A percentile compares a stretch with the other conserved stretches of the same genome.
Conservation (phyloP, 2,113 vertebrate genomes). For the Heterotilapia buettikoferi region DNA sequence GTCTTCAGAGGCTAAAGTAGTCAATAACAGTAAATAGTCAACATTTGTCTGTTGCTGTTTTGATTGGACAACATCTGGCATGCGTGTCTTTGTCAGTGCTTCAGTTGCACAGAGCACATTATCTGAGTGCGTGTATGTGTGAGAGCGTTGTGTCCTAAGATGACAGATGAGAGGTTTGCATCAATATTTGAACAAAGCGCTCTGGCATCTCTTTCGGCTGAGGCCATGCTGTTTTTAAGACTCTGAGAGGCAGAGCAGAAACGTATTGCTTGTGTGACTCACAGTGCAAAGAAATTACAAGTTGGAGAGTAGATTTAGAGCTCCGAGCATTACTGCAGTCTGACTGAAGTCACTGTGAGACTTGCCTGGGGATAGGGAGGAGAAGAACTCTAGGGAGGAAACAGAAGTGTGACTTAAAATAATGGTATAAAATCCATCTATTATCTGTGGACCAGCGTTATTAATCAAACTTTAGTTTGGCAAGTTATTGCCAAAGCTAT, state of each 20-base stretch:
- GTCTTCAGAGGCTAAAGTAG: neutral
- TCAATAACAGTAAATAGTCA: neutral
- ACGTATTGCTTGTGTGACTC: conserved; percentile 15
- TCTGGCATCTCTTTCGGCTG: conserved; percentile 38
- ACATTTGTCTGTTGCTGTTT: conserved; percentile 10
- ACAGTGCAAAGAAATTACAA: conserved; percentile 25
- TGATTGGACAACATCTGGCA: conserved; percentile 25
- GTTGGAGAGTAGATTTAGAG: conserved; percentile 22
- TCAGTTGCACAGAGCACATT: neutral
- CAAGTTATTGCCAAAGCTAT: neutral
- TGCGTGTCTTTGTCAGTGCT: neutral
- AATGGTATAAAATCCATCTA: neutral
- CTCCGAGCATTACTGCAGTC: conserved; percentile 1
- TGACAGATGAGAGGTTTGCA: conserved; percentile 60
- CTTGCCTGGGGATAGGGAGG: neutral
- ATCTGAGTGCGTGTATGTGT: neutral
- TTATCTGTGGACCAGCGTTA: neutral
- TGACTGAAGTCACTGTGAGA: conserved; percentile 13
- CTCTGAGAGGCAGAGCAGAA: conserved; percentile 13
- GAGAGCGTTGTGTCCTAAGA: conserved; percentile 31
- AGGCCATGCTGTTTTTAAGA: conserved; percentile 45
- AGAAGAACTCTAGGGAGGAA: neutral
- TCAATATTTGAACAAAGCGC: conserved; percentile 71
- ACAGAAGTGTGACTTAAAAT: neutral
- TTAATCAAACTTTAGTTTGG: neutral